Conservation (phyloP, 1,140 invertebrate species). For the Nixonia krombeini region DNA sequence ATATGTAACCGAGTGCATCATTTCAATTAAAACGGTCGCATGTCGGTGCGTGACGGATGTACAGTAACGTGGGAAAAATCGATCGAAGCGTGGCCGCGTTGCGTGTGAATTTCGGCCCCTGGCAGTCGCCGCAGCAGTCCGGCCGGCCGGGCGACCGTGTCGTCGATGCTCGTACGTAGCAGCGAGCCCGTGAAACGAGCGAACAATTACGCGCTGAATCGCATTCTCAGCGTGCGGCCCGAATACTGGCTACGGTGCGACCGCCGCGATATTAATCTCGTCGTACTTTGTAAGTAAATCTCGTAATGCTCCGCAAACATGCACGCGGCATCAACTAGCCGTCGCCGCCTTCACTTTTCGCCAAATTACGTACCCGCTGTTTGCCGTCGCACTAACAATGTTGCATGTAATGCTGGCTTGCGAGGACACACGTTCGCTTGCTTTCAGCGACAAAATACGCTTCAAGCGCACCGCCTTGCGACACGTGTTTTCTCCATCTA, state of each 20-base stretch:
- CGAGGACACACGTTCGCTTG: too few relatives aligned
- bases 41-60: slow-evolving; percentile 15
- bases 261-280: slow-evolving; percentile 19
- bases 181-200: slow-evolving; percentile 10
- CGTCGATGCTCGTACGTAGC: background rate
- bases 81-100: slow-evolving; percentile 3
- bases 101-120: slow-evolving; percentile 31
- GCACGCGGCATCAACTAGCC: background rate
- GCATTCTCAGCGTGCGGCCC: slow-evolving; percentile 13
- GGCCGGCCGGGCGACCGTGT: slow-evolving; percentile 12
- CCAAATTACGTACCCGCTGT: too few relatives aligned
- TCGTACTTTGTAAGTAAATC: slow-evolving; percentile 21
- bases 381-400: too few relatives aligned
- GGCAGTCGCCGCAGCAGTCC: slow-evolving; percentile 14
- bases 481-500: too few relatives aligned
- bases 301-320: slow-evolving; percentile 23
- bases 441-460: too few relatives aligned
- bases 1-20: background rate
- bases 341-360: background rate
- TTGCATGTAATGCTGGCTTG: too few relatives aligned
- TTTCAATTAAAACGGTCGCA: background rate
- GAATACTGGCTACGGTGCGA: background rate
- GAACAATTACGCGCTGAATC: slow-evolving; percentile 23
- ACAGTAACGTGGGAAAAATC: slow-evolving; percentile 28
- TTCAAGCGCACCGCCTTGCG: too few relatives aligned